Evolutionary conservation across 2,797 vertebrate genomes (phyloP).

Genomic region (Pseudomugil tenellus): DNA sequence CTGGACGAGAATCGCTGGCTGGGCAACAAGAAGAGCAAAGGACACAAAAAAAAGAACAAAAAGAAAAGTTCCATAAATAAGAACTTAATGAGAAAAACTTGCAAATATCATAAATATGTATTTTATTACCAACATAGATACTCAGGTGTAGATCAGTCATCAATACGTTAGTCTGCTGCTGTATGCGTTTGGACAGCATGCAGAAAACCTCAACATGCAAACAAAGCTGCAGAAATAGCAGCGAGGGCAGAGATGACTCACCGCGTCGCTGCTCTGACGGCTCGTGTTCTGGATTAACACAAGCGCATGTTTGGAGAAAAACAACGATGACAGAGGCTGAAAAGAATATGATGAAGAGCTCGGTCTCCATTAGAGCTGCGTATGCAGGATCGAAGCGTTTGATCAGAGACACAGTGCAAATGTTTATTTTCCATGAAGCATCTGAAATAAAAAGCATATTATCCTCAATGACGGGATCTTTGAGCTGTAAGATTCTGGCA

Average conservation of each 20-base stretch:
- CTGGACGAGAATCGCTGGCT: too few relatives aligned
- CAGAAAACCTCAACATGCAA: not conserved
- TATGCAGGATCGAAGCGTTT: not conserved
- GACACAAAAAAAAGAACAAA: too few relatives aligned
- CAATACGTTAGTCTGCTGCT: not conserved
- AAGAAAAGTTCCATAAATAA: not conserved
- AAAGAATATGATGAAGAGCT: not conserved
- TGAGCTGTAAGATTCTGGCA: too few relatives aligned
- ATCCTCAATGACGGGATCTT: too few relatives aligned
- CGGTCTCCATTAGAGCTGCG: not conserved
- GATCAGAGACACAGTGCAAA: not conserved
- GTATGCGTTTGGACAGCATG: not conserved
- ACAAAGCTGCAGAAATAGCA: not conserved
- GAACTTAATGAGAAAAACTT: not conserved
- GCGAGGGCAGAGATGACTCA: slow-evolving; percentile 4
- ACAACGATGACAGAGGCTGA: not conserved
- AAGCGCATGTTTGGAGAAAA: not conserved
- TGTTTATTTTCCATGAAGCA: not conserved
- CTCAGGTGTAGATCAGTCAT: too few relatives aligned
- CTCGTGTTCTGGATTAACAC: not conserved
- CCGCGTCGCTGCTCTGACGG: not conserved
- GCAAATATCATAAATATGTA: not conserved
- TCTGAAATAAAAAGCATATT: not conserved
- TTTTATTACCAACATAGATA: not conserved
- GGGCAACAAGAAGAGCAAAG: too few relatives aligned